Percentiles rank a stretch among this genome's conserved stretches.
Evolutionary conservation across 2,888 invertebrate genomes (phyloP).

Genomic region (Matsumyia berberina): DNA sequence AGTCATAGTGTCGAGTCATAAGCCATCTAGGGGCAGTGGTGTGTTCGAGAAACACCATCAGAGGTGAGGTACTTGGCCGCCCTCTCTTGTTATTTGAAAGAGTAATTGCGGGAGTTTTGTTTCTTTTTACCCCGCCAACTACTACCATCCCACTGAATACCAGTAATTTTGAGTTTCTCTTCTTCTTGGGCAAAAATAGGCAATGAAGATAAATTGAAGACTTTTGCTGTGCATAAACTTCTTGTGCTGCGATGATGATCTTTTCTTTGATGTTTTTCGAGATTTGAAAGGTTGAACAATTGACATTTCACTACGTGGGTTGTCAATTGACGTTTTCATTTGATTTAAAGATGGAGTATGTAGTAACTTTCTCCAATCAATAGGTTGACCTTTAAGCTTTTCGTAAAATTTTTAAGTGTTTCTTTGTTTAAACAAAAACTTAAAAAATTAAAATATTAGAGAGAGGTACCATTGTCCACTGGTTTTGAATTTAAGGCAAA

Average conservation of each 20-base stretch:
- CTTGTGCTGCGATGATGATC: not conserved
- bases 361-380: too few relatives aligned
- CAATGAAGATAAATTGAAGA: conserved; percentile 8
- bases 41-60: conserved; percentile 15
- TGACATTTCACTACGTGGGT: conserved; percentile 17
- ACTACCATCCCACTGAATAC: not conserved
- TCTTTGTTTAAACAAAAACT: not conserved
- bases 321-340: conserved; percentile 1
- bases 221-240: not conserved
- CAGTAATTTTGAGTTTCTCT: conserved; percentile 17
- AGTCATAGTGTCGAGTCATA: conserved; percentile 46
- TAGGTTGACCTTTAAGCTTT: too few relatives aligned
- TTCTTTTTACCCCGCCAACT: not conserved
- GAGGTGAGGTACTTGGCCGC: conserved; percentile 44
- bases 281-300: conserved; percentile 7
- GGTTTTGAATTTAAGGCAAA: not conserved
- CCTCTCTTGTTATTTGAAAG: conserved; percentile 27
- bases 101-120: not conserved
- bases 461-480: not conserved
- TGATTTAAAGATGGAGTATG: not conserved
- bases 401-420: too few relatives aligned
- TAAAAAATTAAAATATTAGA: not conserved
- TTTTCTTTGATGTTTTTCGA: not conserved
- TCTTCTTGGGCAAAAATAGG: not conserved
- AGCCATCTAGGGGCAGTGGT: conserved; percentile 42